Base-by-base conservation (phyloP, 2,888 invertebrate species). In the Melinaea menophilus region DNA sequence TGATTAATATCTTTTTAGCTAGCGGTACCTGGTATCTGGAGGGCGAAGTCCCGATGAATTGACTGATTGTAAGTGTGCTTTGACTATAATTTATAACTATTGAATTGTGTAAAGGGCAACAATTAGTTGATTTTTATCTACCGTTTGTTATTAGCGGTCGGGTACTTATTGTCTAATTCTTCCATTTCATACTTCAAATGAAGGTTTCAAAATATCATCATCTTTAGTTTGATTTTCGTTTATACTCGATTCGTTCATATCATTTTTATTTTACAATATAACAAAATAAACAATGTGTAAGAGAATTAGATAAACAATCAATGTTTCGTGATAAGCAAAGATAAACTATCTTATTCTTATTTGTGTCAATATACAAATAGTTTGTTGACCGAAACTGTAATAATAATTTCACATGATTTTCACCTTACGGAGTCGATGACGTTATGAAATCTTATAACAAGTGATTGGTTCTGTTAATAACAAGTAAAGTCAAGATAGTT, bases 1-100 rank as follows among this genome's bases (percentile, higher is more conserved):
- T 90, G 90, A 90, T 90, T 90, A 90, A 90, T 90, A 90, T 89
- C 88, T 84, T 84, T 87, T 87, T 86, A 83, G 83, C 75, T 90
- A 90, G 90, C 90, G 89, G 90, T 85, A 76, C 68, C 69, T 72
- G 70, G 22, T 22, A 22, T 22, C 22, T 22, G 71, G 72, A 74
- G 76, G 72, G 73, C 68, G 72, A 68, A 68, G 68, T 60, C 63
- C 59, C 63, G 66, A 65, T 65, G 67, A 65, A 65, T 56, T 58
- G 65, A 56, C 34, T 63, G 72, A 64, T 71, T 68, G 69, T 74
- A 71, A 70, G 22, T 54, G 72, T 71, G 65, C 70, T 68, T 64
- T 62, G 59, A 63, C 65, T 65, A 61, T 56, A 66, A 73, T 73
- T 72, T 72, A 72, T 75, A 76, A 77, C 78, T 79, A 82, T 79